Conservation (phyloP, 2,797 vertebrate genomes). For the Bradypus variegatus region DNA sequence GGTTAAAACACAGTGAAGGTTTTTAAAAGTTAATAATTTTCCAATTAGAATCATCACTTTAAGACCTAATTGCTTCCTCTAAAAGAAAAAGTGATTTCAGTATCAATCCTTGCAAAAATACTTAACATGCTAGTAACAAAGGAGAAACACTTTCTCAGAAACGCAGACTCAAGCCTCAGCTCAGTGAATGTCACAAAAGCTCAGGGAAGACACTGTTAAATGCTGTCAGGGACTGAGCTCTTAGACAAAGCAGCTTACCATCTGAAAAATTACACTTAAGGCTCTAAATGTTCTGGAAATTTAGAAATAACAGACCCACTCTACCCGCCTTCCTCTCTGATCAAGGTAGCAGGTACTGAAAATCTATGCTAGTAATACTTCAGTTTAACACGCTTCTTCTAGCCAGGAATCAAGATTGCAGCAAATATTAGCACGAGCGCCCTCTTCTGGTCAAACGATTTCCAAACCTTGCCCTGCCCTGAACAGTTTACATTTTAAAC, state of each 20-base stretch:
- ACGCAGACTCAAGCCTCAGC: background rate
- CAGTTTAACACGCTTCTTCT: background rate
- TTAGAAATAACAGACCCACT: background rate
- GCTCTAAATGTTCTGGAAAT: background rate
- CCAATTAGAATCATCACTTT: background rate
- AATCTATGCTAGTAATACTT: background rate
- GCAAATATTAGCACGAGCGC: background rate
- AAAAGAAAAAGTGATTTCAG: background rate
- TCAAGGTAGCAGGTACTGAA: background rate
- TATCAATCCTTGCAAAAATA: background rate
- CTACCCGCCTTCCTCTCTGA: background rate
- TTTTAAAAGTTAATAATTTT: background rate
- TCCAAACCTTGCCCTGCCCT: background rate
- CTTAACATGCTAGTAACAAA: background rate
- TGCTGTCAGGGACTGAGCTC: background rate
- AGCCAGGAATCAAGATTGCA: fast-evolving
- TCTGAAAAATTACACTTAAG: background rate
- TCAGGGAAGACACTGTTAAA: background rate
- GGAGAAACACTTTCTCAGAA: background rate
- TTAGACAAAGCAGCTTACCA: too few species aligned
- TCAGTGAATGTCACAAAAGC: background rate
- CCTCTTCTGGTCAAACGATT: conserved; percentile 13
- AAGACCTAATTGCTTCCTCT: background rate
- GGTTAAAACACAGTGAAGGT: background rate
- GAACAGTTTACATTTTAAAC: background rate